Percentiles rank a stretch among this genome's conserved stretches.
Evolutionary conservation across 2,888 invertebrate species (phyloP).

Genomic region (Trichopoda pennipes): DNA sequence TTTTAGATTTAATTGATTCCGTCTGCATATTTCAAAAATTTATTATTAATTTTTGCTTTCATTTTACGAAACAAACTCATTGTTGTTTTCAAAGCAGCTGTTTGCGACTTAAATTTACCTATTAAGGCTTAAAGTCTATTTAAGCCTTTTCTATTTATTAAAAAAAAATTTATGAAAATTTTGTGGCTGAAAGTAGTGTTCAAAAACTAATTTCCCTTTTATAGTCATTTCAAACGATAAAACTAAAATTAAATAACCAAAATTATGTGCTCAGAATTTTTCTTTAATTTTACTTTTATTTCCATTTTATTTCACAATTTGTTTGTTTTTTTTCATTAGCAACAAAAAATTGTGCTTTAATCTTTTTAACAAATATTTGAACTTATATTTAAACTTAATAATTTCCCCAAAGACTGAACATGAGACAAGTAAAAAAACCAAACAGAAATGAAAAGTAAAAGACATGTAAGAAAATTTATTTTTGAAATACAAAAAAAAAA

Average conservation of each 20-base stretch:
- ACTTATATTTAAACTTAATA: slow-evolving; percentile 57
- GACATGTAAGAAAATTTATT: slow-evolving; percentile 31
- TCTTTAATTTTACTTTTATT: slow-evolving; percentile 11
- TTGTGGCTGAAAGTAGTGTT: too few species aligned
- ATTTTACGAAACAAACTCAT: too few species aligned
- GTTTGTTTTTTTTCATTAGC: not conserved
- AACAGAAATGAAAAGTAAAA: slow-evolving; percentile 22
- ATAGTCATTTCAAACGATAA: too few species aligned
- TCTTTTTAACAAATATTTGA: slow-evolving; percentile 52
- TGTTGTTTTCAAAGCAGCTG: too few species aligned
- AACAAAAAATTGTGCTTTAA: slow-evolving; percentile 31
- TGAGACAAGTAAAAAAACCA: slow-evolving; percentile 49
- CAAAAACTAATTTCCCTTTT: too few species aligned
- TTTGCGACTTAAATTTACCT: too few species aligned
- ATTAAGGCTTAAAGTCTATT: too few species aligned
- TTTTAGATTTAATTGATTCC: too few species aligned
- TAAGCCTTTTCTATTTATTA: too few species aligned
- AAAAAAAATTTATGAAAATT: too few species aligned
- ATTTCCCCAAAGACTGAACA: slow-evolving; percentile 63
- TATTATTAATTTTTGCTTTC: too few species aligned
- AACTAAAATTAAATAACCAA: not conserved
- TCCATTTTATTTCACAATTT: not conserved
- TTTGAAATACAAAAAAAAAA: slow-evolving; percentile 34
- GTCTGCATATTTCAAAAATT: too few species aligned
- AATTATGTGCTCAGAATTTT: not conserved